Evolutionary conservation across 2,888 invertebrate species (phyloP).

Genomic region (Nephrotoma guestfalica): DNA sequence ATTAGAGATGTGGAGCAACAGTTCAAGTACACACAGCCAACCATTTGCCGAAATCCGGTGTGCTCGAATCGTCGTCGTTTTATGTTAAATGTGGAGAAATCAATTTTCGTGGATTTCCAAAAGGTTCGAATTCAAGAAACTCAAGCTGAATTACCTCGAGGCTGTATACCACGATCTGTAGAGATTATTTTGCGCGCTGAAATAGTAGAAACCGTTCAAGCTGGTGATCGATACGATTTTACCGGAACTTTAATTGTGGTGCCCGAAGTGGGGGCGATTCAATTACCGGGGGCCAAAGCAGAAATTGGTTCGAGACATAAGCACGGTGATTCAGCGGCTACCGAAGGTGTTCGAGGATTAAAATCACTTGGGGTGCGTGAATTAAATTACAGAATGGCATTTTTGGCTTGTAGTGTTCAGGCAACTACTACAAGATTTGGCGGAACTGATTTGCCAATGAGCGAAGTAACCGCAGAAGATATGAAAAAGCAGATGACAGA

Average conservation of each 20-base stretch:
- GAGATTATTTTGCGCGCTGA: constrained; percentile 92
- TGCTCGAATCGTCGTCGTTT: constrained; percentile 87
- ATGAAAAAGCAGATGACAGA: constrained; percentile 91
- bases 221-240: constrained; percentile 75
- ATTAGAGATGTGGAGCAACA: constrained; percentile 94
- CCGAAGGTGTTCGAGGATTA: constrained; percentile 72
- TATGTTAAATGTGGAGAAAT: constrained; percentile 83
- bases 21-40: constrained; percentile 92
- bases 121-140: constrained; percentile 96
- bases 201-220: constrained; percentile 86
- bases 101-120: constrained; percentile 94
- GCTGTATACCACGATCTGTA: constrained; percentile 90
- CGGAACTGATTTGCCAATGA: constrained; percentile 66
- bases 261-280: constrained; percentile 82
- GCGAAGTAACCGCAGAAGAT: constrained; percentile 80
- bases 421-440: constrained; percentile 80
- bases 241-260: constrained; percentile 94
- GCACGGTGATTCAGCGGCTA: constrained; percentile 54
- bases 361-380: constrained; percentile 76
- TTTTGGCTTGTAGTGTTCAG: constrained; percentile 84
- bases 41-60: constrained; percentile 91
- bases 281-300: constrained; percentile 73
- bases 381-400: constrained; percentile 72
- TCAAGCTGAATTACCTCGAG: constrained; percentile 90
- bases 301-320: constrained; percentile 65